Conservation (phyloP, 2,113 vertebrate genomes). For the Alosa alosa region DNA sequence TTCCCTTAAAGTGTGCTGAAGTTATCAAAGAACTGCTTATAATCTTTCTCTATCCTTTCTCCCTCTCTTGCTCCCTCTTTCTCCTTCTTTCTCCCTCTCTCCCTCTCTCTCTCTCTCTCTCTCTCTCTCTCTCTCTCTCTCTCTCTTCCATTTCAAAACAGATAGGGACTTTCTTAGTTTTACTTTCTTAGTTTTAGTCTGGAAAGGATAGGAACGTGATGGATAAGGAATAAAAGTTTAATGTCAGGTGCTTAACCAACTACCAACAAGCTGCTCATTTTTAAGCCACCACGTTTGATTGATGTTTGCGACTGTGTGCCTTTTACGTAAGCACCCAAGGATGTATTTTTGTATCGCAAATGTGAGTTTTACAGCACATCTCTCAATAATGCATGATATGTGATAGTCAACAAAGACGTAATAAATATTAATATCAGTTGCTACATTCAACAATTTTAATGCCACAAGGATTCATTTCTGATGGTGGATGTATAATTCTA, state of each 20-base stretch:
- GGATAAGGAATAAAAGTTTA: not conserved
- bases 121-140: not conserved
- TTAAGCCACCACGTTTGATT: not conserved
- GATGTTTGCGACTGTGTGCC: no score
- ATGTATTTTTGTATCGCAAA: no score
- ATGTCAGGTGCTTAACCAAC: not conserved
- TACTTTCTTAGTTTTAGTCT: no score
- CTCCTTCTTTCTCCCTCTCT: not conserved
- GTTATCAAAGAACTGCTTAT: conserved; percentile 33
- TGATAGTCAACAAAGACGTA: no score
- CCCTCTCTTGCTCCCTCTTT: not conserved
- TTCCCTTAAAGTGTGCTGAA: conserved; percentile 25
- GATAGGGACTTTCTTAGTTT: not conserved
- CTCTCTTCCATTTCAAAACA: not conserved
- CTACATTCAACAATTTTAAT: no score
- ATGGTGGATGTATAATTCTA: no score
- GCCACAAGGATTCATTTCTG: no score
- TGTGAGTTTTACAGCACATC: no score
- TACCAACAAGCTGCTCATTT: not conserved
- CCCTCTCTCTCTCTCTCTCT: not conserved
- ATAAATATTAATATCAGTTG: not conserved
- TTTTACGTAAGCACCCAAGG: no score
- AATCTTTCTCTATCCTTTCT: not conserved
- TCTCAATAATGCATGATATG: no score
- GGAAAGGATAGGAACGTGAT: no score